Conservation (phyloP, 2,797 vertebrate genomes). For the Enteromius unitaeniatus region DNA sequence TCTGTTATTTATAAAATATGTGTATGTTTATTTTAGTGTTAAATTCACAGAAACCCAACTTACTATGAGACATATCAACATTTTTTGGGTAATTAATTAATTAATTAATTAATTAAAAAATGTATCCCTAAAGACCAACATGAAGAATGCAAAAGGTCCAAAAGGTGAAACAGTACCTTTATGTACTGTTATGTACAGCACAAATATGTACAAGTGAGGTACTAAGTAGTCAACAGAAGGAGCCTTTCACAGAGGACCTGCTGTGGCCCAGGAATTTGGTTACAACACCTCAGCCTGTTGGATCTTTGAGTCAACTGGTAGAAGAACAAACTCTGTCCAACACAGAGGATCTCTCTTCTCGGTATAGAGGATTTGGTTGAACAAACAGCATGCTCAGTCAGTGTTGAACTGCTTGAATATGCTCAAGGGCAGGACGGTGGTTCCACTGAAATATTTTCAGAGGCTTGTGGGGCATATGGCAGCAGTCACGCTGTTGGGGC, state of each 20-base stretch:
- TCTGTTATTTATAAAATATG: not conserved
- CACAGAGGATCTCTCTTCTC: no score
- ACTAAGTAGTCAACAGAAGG: slow-evolving; percentile 14
- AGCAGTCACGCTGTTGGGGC: no score
- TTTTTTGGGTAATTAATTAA: not conserved
- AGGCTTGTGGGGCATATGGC: no score
- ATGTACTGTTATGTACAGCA: no score
- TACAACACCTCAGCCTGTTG: no score
- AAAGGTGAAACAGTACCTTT: not conserved
- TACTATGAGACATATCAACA: not conserved
- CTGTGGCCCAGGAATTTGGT: not conserved
- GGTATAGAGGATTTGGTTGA: no score
- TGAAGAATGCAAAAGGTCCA: not conserved
- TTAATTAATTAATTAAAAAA: not conserved
- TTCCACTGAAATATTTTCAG: no score
- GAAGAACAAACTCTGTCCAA: no score
- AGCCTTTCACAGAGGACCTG: slow-evolving; percentile 24
- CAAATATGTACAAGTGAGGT: not conserved
- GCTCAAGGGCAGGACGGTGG: no score
- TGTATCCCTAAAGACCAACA: not conserved
- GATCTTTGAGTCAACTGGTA: no score
- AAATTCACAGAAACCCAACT: not conserved
- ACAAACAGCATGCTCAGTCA: no score
- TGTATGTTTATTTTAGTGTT: not conserved
- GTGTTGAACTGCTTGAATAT: no score